Evolutionary conservation across 23 tunicate genomes (phyloP).

Genomic region (Trididemnum miniatum): DNA sequence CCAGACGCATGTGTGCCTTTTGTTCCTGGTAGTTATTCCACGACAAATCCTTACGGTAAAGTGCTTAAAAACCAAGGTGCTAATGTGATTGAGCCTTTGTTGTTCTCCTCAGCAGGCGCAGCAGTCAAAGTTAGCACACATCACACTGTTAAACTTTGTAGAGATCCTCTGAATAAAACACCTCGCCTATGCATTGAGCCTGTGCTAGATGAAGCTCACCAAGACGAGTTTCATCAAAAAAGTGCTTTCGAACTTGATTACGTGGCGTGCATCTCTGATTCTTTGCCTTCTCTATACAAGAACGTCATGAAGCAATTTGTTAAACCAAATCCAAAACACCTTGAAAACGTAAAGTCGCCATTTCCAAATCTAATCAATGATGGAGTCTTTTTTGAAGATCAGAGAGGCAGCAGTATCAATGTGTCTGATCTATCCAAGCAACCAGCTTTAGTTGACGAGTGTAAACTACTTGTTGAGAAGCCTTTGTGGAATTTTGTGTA

Average conservation of each 20-base stretch:
- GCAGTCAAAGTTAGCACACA: slow-evolving; percentile 43
- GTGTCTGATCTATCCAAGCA: neutral
- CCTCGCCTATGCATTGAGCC: slow-evolving; percentile 52
- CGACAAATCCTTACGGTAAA: slow-evolving; percentile 2
- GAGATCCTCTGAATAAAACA: neutral
- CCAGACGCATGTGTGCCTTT: slow-evolving; percentile 14
- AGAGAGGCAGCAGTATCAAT: neutral
- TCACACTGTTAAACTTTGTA: slow-evolving; percentile 31
- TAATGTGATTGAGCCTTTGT: slow-evolving; percentile 57
- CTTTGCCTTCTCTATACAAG: slow-evolving; percentile 14
- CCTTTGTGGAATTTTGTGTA: slow-evolving; percentile 65
- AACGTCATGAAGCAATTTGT: slow-evolving; percentile 22
- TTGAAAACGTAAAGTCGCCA: neutral
- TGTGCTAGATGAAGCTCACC: slow-evolving; percentile 19
- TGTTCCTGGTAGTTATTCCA: slow-evolving; percentile 45
- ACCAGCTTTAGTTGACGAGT: neutral
- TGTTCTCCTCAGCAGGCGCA: slow-evolving; percentile 55
- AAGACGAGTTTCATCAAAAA: slow-evolving; percentile 17
- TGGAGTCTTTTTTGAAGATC: slow-evolving; percentile 43
- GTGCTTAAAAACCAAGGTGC: slow-evolving; percentile 42
- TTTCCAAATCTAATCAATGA: slow-evolving; percentile 32
- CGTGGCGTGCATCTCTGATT: slow-evolving; percentile 37
- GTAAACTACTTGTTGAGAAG: slow-evolving; percentile 32
- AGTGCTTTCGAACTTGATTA: slow-evolving; percentile 40
- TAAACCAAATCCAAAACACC: slow-evolving; percentile 1